Conservation (phyloP, 2,888 invertebrate species). For the Hipparchia sbordonii region DNA sequence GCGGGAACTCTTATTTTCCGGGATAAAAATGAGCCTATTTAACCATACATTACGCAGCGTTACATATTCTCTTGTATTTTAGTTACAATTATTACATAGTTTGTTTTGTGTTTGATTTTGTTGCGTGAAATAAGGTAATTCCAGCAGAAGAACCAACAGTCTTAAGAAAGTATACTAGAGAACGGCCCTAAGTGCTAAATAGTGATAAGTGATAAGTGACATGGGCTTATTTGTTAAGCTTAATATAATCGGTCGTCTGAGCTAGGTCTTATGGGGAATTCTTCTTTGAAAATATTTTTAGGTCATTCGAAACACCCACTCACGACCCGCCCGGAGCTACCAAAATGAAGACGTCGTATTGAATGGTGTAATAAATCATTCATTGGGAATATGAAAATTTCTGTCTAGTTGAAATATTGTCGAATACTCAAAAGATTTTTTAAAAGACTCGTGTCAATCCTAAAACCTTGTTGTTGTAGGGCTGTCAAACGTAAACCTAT, state of each 20-base stretch:
- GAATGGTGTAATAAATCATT: slow-evolving; percentile 74
- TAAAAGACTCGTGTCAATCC: slow-evolving; percentile 36
- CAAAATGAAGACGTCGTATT: slow-evolving; percentile 73
- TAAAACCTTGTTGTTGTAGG: slow-evolving; percentile 35
- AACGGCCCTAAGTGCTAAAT: too few species aligned
- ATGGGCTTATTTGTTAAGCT: not conserved
- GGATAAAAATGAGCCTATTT: too few species aligned
- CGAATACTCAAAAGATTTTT: slow-evolving; percentile 42
- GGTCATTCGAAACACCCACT: slow-evolving; percentile 71
- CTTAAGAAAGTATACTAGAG: too few species aligned
- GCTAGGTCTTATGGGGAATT: slow-evolving; percentile 55
- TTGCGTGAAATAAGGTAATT: too few species aligned
- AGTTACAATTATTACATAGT: not conserved
- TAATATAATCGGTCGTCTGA: not conserved
- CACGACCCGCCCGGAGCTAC: slow-evolving; percentile 74
- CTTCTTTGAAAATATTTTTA: slow-evolving; percentile 63
- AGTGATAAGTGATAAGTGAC: not conserved
- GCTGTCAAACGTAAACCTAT: slow-evolving; percentile 20
- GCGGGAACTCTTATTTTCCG: too few species aligned
- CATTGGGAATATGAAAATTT: slow-evolving; percentile 48
- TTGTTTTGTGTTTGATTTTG: too few species aligned
- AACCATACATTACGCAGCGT: not conserved
- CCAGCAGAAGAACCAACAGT: too few species aligned
- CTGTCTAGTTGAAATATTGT: slow-evolving; percentile 66
- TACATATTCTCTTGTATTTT: not conserved